phyloP scores from a whole-genome alignment of 37 sponge, comb jelly and placozoan species.

The Axinella damicornis region DNA sequence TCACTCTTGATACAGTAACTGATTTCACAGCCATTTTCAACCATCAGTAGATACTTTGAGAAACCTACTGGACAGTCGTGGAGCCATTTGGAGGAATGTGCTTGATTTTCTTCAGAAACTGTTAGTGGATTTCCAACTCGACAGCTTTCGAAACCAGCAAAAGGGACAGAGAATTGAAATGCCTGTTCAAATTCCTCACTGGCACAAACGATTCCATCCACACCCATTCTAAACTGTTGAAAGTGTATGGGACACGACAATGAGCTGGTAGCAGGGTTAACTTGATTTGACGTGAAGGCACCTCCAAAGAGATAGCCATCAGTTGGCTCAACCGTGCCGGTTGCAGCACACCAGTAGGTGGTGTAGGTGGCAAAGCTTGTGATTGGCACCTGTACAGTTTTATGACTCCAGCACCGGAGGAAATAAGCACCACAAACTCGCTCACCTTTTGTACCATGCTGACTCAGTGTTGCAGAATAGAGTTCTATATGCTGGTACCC shows the following conservation, averaged over 20 bases:
- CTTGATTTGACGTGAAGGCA: constrained; percentile 51
- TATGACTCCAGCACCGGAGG: constrained; percentile 18
- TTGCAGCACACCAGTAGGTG: constrained; percentile 78
- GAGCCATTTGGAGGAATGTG: constrained; percentile 29
- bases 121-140: constrained; percentile 76
- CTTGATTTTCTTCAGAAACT: neutral
- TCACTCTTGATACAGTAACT: constrained; percentile 67
- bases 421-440: constrained; percentile 26
- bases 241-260: constrained; percentile 72
- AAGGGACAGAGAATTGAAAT: constrained; percentile 50
- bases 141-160: constrained; percentile 85
- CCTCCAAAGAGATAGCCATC: constrained; percentile 85
- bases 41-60: constrained; percentile 55
- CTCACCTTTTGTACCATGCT: constrained; percentile 13
- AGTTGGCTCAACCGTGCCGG: constrained; percentile 12
- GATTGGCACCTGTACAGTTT: constrained; percentile 15
- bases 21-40: constrained; percentile 77
- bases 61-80: constrained; percentile 65
- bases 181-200: constrained; percentile 70
- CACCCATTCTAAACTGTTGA: constrained; percentile 58
- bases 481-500: constrained; percentile 39
- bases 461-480: constrained; percentile 26
- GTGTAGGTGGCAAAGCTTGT: constrained; percentile 41
- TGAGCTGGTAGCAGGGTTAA: constrained; percentile 71
- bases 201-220: constrained; percentile 64